Evolutionary conservation across 2,888 invertebrate genomes (phyloP), one percentile per base, ranked within the genome.

Genomic region (Lepetodrilus schrolli): DNA sequence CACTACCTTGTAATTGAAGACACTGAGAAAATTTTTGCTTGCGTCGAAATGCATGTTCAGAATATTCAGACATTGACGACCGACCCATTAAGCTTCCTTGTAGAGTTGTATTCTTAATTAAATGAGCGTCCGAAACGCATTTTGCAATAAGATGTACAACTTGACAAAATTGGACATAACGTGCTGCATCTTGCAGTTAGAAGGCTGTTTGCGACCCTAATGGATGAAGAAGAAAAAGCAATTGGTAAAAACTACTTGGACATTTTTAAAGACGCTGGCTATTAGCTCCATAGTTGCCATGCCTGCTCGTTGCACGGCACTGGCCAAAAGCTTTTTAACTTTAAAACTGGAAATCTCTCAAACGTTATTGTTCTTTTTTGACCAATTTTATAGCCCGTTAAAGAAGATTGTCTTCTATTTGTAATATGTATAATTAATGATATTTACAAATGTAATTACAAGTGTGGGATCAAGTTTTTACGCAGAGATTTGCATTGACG

Each of bases 101-200:
- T 30, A 4, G 58, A 58, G 58, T 58, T 26, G 30, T 30, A n/a
- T 26, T 34, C 30, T n/a, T 58, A 34, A 58, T 58, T 58, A 58
- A 34, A 58, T 58, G 58, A 58, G 13, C 30, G 34, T 13, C 30
- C 17, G 58, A 23, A 58, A 17, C 34, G 26, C 58, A 30, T 58
- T 58, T 58, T 30, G 58, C 58, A 58, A 58, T 58, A 58, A 58
- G 58, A 58, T 17, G 58, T 58, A 58, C 58, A 34, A 58, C 58
- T 58, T 58, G 58, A 58, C 58, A 58, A 58, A 58, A 58, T 58
- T 58, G 58, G 58, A 58, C 58, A n/a, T 23, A 58, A 58, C 58
- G 30, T n/a, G 58, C 34, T 58, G 30, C 58, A 58, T 30, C 58
- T 58, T 58, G 58, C 34, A 30, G 10, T 23, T 30, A 23, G 34